Conservation (phyloP, 2,888 invertebrate species). For the Ormyrus labotus region DNA sequence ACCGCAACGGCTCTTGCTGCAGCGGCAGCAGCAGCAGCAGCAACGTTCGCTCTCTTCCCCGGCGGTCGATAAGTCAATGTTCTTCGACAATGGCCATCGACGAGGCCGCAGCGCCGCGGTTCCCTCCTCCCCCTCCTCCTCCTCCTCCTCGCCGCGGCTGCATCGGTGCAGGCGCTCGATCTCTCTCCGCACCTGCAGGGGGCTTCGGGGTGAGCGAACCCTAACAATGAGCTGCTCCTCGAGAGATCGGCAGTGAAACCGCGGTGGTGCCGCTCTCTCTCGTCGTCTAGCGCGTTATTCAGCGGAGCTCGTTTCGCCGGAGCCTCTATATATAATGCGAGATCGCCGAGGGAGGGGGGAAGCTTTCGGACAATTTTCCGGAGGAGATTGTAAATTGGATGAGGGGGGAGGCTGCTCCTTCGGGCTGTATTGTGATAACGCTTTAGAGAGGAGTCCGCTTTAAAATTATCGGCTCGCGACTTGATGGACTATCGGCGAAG, state of each 20-base stretch:
- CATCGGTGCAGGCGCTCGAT: conserved; percentile 49
- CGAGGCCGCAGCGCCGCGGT: not conserved
- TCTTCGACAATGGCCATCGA: conserved; percentile 62
- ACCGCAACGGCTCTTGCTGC: not conserved
- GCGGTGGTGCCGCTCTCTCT: not conserved
- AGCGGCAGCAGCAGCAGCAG: not conserved
- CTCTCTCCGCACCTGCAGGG: conserved; percentile 48
- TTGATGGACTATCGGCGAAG: no score
- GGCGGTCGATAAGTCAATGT: conserved; percentile 65
- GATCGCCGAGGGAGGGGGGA: no score
- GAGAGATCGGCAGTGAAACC: conserved; percentile 31
- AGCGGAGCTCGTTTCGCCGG: no score
- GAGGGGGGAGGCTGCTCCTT: no score
- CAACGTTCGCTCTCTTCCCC: conserved; percentile 58
- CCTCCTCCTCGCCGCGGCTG: conserved; percentile 6
- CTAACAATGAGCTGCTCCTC: conserved; percentile 57
- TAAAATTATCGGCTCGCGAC: no score
- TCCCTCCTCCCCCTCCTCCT: not conserved
- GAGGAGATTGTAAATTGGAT: no score
- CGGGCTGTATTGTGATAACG: no score
- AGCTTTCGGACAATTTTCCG: no score
- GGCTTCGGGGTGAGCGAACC: conserved; percentile 59
- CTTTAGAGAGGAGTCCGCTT: no score
- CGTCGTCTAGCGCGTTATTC: conserved; percentile 27
- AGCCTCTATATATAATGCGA: no score